Evolutionary conservation across 2,113 vertebrate genomes (phyloP).

Genomic region (Antechinus stuartii): DNA sequence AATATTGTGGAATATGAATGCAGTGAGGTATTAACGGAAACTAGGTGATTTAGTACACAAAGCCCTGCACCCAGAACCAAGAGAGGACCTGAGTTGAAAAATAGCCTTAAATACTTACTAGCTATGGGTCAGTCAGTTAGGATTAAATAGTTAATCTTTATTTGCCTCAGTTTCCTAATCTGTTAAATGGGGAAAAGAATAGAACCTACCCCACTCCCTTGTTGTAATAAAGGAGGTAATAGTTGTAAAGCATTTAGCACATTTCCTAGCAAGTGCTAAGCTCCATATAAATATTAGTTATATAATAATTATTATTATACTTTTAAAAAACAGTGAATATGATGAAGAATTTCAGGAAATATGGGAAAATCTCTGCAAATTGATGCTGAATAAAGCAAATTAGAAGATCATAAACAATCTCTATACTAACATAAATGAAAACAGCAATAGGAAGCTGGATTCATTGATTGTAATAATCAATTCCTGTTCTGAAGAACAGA

Average conservation of each 20-base stretch:
- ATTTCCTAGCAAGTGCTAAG: background rate
- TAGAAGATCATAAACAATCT: background rate
- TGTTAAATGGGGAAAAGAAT: background rate
- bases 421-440: background rate
- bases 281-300: background rate
- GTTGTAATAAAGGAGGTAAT: slow-evolving; percentile 6
- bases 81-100: background rate
- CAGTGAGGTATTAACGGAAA: background rate
- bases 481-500: background rate
- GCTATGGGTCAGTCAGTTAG: background rate
- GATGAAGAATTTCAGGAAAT: background rate
- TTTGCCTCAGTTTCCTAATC: background rate
- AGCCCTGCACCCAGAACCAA: background rate
- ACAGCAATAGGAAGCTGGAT: background rate
- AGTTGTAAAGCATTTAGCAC: background rate
- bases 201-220: background rate
- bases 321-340: background rate
- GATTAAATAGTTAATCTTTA: too few species aligned
- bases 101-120: background rate
- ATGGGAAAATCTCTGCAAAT: background rate
- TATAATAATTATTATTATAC: background rate
- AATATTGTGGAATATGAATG: background rate
- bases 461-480: background rate
- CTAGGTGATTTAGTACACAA: background rate
- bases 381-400: background rate